phyloP scores from a whole-genome alignment of 2,888 invertebrate species.

The Cantharis rustica region DNA sequence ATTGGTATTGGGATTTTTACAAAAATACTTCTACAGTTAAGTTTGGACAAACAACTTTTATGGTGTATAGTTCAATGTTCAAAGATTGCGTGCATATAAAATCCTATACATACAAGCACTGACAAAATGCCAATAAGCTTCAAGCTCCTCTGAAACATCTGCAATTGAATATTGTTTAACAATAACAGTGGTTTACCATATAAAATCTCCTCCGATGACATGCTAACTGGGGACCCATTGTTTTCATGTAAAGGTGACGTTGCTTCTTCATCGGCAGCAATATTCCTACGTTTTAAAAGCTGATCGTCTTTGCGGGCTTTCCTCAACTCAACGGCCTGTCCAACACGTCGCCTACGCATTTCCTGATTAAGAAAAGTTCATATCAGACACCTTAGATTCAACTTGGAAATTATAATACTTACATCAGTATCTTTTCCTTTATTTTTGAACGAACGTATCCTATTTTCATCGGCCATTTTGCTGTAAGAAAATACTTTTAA shows the following conservation, averaged over 20 bases:
- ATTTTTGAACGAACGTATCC: slow-evolving; percentile 78
- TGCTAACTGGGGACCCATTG: slow-evolving; percentile 54
- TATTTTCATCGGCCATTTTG: slow-evolving; percentile 67
- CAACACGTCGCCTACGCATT: slow-evolving; percentile 85
- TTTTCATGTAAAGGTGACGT: slow-evolving; percentile 60
- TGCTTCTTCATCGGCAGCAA: slow-evolving; percentile 64
- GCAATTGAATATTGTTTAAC: background rate
- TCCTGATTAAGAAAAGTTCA: slow-evolving; percentile 62
- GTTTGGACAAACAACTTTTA: background rate
- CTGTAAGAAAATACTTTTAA: background rate
- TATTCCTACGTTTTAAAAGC: slow-evolving; percentile 86
- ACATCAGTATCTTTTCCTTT: slow-evolving; percentile 76
- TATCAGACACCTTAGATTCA: background rate
- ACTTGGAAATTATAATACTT: slow-evolving; percentile 47
- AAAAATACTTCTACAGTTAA: background rate
- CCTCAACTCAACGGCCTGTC: slow-evolving; percentile 87
- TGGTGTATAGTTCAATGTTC: background rate
- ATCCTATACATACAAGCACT: background rate
- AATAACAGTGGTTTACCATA: slow-evolving; percentile 55
- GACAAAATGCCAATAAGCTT: background rate
- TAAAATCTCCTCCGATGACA: slow-evolving; percentile 75
- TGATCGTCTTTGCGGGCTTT: slow-evolving; percentile 95
- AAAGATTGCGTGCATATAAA: background rate
- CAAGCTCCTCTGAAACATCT: background rate
- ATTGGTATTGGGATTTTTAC: background rate